Evolutionary conservation across 2,888 invertebrate genomes (phyloP), one percentile per base, ranked within the genome.

Genomic region (Drosophila diplacantha): DNA sequence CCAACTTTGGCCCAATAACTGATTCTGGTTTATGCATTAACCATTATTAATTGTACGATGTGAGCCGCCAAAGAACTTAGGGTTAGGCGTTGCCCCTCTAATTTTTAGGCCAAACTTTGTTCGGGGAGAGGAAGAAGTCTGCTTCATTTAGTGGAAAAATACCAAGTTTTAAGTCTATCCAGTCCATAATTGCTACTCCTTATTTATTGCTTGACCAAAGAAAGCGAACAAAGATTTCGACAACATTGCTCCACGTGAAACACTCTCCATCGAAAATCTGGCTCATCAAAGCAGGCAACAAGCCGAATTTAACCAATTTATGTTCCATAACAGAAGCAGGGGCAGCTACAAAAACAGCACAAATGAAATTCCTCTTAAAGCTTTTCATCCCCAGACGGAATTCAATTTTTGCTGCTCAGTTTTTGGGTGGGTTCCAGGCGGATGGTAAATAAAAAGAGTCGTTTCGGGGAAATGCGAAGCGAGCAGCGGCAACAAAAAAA

Each of bases 401-500:
- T 68, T 67, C 73, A 75, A 77, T 75, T 80, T 71, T 64, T 43
- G 24, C 9, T 41, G n/a, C 24, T 41, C 24, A 26, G 24, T 44
- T 46, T 64, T 60, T 60, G 32, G 64, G 34, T 24, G 29, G 24
- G 44, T 64, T 64, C 29, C 49, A 37, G 59, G 38, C 50, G 32
- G 35, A 57, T 51, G 53, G 41, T 39, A 63, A 44, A 53, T 43
- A 59, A 70, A 72, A 75, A 51, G 44, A 46, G 26, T 72, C 34
- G 32, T 57, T 65, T 44, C 64, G 44, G 43, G 50, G 54, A 55
- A 63, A 39, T 59, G 53, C 57, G 39, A 61, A 50, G 64, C 53
- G 58, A 43, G 60, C 65, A 53, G 75, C 44, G 71, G 67, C 67
- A 68, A 44, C 62, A 57, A 53, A 63, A 72, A 68, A 74, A 78